Conservation (phyloP, 2,888 invertebrate species). For the Argyresthia goedartella region DNA sequence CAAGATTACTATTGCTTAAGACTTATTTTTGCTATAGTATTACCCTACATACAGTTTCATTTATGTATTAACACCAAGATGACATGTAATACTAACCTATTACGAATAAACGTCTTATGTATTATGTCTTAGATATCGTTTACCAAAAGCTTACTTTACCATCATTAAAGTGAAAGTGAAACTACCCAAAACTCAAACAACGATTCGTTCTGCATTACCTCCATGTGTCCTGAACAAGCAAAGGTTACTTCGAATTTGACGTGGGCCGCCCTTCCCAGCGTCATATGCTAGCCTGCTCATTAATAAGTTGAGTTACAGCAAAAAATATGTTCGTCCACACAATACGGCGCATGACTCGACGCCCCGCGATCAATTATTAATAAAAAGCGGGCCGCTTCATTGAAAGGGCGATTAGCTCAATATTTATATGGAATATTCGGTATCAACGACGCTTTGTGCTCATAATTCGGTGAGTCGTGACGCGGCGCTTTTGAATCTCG, state of each 20-base stretch:
- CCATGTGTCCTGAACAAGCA: neutral
- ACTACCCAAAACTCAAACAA: conserved; percentile 30
- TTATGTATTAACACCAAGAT: no score
- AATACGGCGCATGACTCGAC: conserved; percentile 68
- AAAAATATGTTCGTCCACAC: conserved; percentile 55
- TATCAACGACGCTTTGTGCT: conserved; percentile 69
- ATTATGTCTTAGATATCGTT: no score
- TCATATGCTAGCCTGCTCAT: conserved; percentile 34
- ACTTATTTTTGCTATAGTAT: no score
- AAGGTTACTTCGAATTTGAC: neutral
- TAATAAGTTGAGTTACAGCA: conserved; percentile 59
- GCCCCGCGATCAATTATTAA: conserved; percentile 68
- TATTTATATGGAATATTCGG: conserved; percentile 72
- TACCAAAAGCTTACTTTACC: no score
- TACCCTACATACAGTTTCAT: no score
- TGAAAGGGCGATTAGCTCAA: conserved; percentile 72
- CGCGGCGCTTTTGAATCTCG: conserved; percentile 54
- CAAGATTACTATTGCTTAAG: no score
- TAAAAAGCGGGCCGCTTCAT: conserved; percentile 70
- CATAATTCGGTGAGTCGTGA: conserved; percentile 68
- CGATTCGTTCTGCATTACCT: conserved; percentile 47
- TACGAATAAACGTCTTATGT: no score
- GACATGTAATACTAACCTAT: no score
- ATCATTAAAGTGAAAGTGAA: no score
- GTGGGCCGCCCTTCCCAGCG: neutral